phyloP scores from a whole-genome alignment of 2,888 invertebrate genomes.

The Spicauda simplicius region DNA sequence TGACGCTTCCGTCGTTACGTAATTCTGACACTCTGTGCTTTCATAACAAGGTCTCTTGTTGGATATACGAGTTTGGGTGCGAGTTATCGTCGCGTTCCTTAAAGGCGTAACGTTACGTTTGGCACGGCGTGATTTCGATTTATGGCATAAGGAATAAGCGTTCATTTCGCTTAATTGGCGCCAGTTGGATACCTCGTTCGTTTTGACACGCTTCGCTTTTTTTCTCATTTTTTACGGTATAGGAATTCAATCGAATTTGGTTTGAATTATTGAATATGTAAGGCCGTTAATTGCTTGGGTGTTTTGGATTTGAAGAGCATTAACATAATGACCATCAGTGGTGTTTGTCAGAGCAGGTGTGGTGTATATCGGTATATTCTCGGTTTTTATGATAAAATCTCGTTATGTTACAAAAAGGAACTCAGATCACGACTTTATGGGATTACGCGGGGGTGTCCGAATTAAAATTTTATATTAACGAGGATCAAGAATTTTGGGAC shows the following conservation, averaged over 20 bases:
- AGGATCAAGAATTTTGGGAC: constrained; percentile 22
- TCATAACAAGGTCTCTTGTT: constrained; percentile 81
- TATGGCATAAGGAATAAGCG: constrained; percentile 77
- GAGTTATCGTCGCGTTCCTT: constrained; percentile 68
- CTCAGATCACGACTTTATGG: constrained; percentile 68
- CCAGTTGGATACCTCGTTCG: constrained; percentile 70
- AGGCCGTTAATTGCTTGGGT: constrained; percentile 59
- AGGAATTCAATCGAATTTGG: constrained; percentile 53
- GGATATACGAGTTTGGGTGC: constrained; percentile 64
- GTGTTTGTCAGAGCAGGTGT: constrained; percentile 82
- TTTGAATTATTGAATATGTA: constrained; percentile 55
- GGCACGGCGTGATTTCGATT: constrained; percentile 77
- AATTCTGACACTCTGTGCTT: constrained; percentile 81
- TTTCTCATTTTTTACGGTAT: constrained; percentile 53
- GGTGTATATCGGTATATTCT: constrained; percentile 79
- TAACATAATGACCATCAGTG: constrained; percentile 80
- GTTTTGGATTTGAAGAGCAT: constrained; percentile 69
- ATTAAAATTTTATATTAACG: constrained; percentile 28
- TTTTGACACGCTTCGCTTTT: constrained; percentile 69
- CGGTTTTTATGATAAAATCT: constrained; percentile 81
- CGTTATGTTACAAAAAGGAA: constrained; percentile 72
- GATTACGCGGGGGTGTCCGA: constrained; percentile 51
- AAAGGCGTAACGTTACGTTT: constrained; percentile 75
- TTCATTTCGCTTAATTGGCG: constrained; percentile 80
- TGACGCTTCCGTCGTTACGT: constrained; percentile 79